Evolutionary conservation across 2,888 invertebrate genomes (phyloP).

Genomic region (Coenonympha glycerion): DNA sequence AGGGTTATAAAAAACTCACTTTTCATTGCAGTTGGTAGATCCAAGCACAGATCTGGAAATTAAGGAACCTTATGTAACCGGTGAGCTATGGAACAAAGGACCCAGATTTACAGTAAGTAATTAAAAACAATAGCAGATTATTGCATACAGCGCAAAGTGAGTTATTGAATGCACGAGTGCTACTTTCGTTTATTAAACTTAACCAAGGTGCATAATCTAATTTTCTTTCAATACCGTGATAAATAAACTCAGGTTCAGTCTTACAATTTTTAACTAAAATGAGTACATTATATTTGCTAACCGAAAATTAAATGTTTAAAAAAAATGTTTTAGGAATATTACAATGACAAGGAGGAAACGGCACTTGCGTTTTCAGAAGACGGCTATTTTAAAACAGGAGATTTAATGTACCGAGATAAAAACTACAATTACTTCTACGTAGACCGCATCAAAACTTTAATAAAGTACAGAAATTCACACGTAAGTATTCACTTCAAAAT

Average conservation of each 20-base stretch:
- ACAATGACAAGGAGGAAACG: slow-evolving; percentile 50
- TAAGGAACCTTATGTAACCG: slow-evolving; percentile 46
- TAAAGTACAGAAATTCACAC: slow-evolving; percentile 51
- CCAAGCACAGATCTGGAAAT: slow-evolving; percentile 47
- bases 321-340: slow-evolving; percentile 37
- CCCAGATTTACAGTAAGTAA: slow-evolving; percentile 47
- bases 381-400: slow-evolving; percentile 59
- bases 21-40: slow-evolving; percentile 55
- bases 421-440: slow-evolving; percentile 49
- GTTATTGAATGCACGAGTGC: too few relatives aligned
- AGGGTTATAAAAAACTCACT: too few relatives aligned
- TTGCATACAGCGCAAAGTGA: too few relatives aligned
- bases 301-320: background rate
- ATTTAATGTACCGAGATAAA: slow-evolving; percentile 52
- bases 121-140: slow-evolving; percentile 10
- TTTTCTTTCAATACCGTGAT: too few relatives aligned
- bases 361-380: slow-evolving; percentile 50
- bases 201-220: too few relatives aligned
- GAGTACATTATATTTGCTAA: too few relatives aligned
- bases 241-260: too few relatives aligned
- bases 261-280: too few relatives aligned
- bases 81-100: slow-evolving; percentile 51
- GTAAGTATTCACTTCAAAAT: too few relatives aligned
- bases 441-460: slow-evolving; percentile 54
- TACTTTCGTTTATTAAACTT: too few relatives aligned